A percentile compares a stretch with the other conserved stretches of the same genome.
These are phyloP conservation scores for Tautogolabrus adspersus DNA, from an alignment of 2,113 vertebrate genomes.

Conservation along the genomic window DNA sequence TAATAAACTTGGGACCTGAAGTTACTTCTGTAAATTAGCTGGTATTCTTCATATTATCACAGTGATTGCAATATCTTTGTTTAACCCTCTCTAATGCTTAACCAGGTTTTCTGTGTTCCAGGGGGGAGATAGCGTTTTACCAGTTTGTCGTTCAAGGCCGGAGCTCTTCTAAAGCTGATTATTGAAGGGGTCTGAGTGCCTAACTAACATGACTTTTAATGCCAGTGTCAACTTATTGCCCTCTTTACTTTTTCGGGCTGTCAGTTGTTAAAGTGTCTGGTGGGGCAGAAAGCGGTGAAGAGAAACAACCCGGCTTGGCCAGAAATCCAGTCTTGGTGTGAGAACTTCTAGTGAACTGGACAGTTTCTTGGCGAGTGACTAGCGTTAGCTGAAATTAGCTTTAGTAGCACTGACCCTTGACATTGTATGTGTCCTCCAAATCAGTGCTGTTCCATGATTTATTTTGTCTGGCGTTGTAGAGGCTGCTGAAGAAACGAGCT, in stretches of 20 bases:
- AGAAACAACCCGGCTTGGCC: slow-evolving; percentile 21
- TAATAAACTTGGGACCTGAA: too few relatives aligned
- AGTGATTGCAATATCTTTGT: too few relatives aligned
- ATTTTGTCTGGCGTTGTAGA: slow-evolving; percentile 19
- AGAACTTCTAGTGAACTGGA: slow-evolving; percentile 44
- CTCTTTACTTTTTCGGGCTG: slow-evolving; percentile 16
- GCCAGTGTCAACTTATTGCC: slow-evolving; percentile 17
- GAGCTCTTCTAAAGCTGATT: too few relatives aligned
- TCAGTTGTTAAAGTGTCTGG: slow-evolving; percentile 12
- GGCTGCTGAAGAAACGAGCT: not conserved
- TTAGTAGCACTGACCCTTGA: slow-evolving; percentile 15
- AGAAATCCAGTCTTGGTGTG: not conserved
- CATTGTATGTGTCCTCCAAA: slow-evolving; percentile 17
- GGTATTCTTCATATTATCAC: too few relatives aligned
- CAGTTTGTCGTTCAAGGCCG: too few relatives aligned
- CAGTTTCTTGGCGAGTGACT: slow-evolving; percentile 32
- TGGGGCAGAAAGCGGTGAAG: slow-evolving; percentile 25
- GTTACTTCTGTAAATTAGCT: too few relatives aligned
- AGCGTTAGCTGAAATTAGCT: slow-evolving; percentile 20
- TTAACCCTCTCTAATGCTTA: too few relatives aligned
- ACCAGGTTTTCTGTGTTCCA: too few relatives aligned
- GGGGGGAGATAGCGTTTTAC: too few relatives aligned
- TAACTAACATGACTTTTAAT: not conserved
- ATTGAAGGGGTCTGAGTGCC: too few relatives aligned
- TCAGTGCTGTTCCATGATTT: slow-evolving; percentile 1